phyloP scores from a whole-genome alignment of 2,888 invertebrate species.

The Chouioia cunea region DNA sequence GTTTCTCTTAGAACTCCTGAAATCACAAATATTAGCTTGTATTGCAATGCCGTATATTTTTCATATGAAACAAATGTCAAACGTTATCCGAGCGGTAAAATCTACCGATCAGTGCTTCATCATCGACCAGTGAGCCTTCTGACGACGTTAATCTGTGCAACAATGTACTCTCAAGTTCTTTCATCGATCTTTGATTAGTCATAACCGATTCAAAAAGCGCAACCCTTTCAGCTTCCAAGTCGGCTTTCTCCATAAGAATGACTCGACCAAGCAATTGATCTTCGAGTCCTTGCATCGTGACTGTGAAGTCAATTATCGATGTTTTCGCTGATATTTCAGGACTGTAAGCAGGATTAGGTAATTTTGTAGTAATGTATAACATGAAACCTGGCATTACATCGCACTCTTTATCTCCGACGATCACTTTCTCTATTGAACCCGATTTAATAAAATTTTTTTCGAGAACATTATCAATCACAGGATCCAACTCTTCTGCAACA shows the following conservation, averaged over 20 bases:
- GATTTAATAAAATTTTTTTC: constrained; percentile 98
- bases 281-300: constrained; percentile 95
- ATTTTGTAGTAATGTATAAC: constrained; percentile 95
- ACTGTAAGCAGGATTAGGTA: constrained; percentile 96
- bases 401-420: constrained; percentile 96
- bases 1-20: constrained; percentile 85
- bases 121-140: constrained; percentile 93
- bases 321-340: constrained; percentile 97
- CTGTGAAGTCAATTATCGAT: constrained; percentile 97
- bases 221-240: constrained; percentile 93
- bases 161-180: constrained; percentile 93
- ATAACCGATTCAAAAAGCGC: constrained; percentile 95
- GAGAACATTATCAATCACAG: constrained; percentile 94
- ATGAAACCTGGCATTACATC: constrained; percentile 96
- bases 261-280: constrained; percentile 94
- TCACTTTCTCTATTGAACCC: constrained; percentile 94
- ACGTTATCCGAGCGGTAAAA: too few species aligned
- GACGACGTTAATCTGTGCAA: constrained; percentile 92
- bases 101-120: constrained; percentile 93
- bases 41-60: not conserved
- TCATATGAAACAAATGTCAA: not conserved
- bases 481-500: constrained; percentile 94
- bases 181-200: constrained; percentile 96
- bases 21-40: not conserved
- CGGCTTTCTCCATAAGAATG: constrained; percentile 95